Base-by-base conservation (phyloP, 2,888 invertebrate species). In the Catonia carolina region DNA sequence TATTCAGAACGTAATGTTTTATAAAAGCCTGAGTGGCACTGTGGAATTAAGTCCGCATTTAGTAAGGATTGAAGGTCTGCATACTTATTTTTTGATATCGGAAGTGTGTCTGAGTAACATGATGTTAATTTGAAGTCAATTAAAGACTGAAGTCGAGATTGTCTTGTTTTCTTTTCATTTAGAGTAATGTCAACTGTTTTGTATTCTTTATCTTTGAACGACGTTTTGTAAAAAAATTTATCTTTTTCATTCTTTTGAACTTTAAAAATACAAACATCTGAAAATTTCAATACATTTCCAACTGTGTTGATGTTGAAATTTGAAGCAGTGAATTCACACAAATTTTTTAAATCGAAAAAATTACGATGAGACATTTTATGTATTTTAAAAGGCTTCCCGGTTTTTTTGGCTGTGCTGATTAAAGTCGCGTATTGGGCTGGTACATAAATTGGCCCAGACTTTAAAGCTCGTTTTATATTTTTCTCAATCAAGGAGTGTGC, bases 151-250 rank as follows among this genome's bases (percentile, higher is more conserved):
- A n/a, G n/a, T n/a, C n/a, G n/a, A n/a, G 23, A 45, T n/a, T 45
- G 2, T 17, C 45, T 45, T 20, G 45, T 45, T 18, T 18, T 45
- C 20, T 15, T 45, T 4, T 45, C n/a, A n/a, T 45, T 45, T 17
- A 45, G 18, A 45, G n/a, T n/a, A n/a, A n/a, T n/a, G n/a, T 45
- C 20, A 45, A 45, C 45, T 20, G 23, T 15, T 37, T 45, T 45
- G 20, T 3, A 45, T 5, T n/a, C n/a, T n/a, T 3, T 5, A 45
- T 45, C 45, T 45, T 45, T 45, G 17, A 20, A 45, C 14, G 45
- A 45, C 14, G 12, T 3, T 37, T 37, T 37, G 17, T 37, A 37
- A 37, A 17, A n/a, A 23, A 45, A 45, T 45, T 15, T 45, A 23
- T 45, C 45, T 45, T 20, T 12, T 20, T 20, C n/a, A 17, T 45